Base-by-base conservation (phyloP, 1,140 invertebrate species). In the Pogonognathellus flavescens region DNA sequence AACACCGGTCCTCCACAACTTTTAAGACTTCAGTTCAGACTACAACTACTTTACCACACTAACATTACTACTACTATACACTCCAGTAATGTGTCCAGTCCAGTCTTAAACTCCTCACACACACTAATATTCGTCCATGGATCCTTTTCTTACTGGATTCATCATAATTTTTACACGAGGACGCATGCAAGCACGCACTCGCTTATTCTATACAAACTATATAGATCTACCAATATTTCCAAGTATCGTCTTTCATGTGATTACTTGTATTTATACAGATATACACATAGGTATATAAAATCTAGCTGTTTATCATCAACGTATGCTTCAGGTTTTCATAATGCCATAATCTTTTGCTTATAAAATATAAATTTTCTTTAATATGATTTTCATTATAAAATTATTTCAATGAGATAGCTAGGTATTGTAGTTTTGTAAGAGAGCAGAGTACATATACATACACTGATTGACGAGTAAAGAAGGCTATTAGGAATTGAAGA, bases 101-200 rank as follows among this genome's bases (percentile, higher is more conserved):
- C 31, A 41, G 31, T 3, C 20, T 25, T 66, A 10, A 14, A 16
- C 53, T 55, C 11, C 53, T 55, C 53, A 55, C 53, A 14, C 53
- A 55, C 62, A 31, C 22, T 66, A 18, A 41, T 66, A 13, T 14
- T 66, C 62, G 20, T 66, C 20, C 62, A 66, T n/a, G n/a, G n/a
- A n/a, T 13, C 22, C 62, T 66, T 66, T 66, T 25, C 31, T 31
- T 50, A 49, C 25, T 8, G 66, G 31, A 31, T 76, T 76, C 70
- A 76, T 76, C 31, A 49, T 76, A 41, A 76, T 76, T 76, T 76
- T 76, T 76, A 76, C 70, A 50, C 10, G 62, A 41, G 31, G 70
- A 50, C 31, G 70, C 70, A 50, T 76, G 41, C 70, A 76, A 76
- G 70, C 70, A 76, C 70, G 70, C 70, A 76, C 31, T 76, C 70